Conservation (phyloP, 92 coral and sea anemone genomes). For the Phenganax marumi region DNA sequence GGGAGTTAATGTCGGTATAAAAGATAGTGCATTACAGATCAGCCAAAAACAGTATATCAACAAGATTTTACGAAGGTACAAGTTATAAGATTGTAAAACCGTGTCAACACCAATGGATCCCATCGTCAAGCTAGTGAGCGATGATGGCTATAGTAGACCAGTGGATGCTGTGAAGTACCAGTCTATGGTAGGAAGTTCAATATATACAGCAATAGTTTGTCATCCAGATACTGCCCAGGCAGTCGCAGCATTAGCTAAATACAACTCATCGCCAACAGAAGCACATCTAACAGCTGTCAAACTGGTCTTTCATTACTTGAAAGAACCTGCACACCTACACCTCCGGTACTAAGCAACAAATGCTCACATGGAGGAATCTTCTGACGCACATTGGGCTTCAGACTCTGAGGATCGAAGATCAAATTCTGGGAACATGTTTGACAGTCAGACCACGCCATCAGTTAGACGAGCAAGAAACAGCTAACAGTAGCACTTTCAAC, state of each 20-base stretch:
- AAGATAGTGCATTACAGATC: not conserved
- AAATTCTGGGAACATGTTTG: conserved; percentile 36
- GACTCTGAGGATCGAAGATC: conserved; percentile 58
- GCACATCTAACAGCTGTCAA: not conserved
- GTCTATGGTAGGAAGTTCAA: conserved; percentile 51
- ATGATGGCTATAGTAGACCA: conserved; percentile 52
- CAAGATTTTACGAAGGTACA: conserved; percentile 35
- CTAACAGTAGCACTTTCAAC: not conserved
- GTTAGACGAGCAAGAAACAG: not conserved
- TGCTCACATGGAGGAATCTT: conserved; percentile 49
- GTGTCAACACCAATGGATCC: conserved; percentile 60
- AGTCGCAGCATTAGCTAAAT: not conserved
- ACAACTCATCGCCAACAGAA: too few species aligned
- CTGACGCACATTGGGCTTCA: conserved; percentile 61
- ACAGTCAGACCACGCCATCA: too few species aligned
- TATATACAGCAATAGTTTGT: conserved; percentile 54
- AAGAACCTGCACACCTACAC: not conserved
- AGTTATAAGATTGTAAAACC: conserved; percentile 44
- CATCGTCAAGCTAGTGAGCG: conserved; percentile 47
- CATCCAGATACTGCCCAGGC: conserved; percentile 50
- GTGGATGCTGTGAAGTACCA: conserved; percentile 55
- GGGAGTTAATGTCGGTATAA: not conserved
- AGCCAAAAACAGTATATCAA: conserved; percentile 21
- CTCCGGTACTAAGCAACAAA: not conserved
- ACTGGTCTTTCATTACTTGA: not conserved